A percentile compares a stretch with the other conserved stretches of the same genome.
Evolutionary conservation across 2,797 vertebrate genomes (phyloP).

Genomic region (Gadopsis marmoratus): DNA sequence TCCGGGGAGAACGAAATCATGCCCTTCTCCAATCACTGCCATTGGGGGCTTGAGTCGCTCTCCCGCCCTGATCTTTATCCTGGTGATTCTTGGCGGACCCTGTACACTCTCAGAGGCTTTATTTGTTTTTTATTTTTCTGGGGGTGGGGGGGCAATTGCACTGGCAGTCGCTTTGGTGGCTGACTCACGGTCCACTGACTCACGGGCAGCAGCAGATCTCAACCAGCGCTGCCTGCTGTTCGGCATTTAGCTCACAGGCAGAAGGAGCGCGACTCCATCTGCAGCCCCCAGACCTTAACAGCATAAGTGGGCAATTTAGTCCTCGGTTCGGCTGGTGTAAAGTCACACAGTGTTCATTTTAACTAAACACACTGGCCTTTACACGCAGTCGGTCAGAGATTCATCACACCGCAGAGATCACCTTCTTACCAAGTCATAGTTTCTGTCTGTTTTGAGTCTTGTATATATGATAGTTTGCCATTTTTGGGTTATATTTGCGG

Average conservation of each 20-base stretch:
- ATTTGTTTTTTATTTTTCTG: conserved; percentile 25
- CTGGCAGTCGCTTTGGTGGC: conserved; percentile 20
- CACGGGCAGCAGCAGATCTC: conserved; percentile 55
- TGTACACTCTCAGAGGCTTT: conserved; percentile 24
- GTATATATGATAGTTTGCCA: neutral
- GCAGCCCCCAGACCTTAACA: conserved; percentile 64
- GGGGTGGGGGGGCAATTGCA: conserved; percentile 20
- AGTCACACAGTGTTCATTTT: conserved; percentile 48
- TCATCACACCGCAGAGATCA: neutral
- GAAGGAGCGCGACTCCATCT: conserved; percentile 41
- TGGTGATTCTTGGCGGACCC: conserved; percentile 61
- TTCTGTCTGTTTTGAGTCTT: conserved; percentile 6
- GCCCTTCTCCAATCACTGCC: conserved; percentile 49
- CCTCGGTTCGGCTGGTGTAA: conserved; percentile 25
- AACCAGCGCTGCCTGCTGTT: conserved; percentile 22
- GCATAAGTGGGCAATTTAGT: conserved; percentile 61
- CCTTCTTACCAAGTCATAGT: neutral
- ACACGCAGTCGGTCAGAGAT: neutral
- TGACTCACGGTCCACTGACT: conserved; percentile 31
- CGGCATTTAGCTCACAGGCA: conserved; percentile 20
- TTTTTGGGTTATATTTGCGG: neutral
- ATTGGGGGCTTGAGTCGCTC: conserved; percentile 40
- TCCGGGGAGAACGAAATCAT: conserved; percentile 57
- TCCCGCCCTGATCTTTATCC: conserved; percentile 82
- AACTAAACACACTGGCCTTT: conserved; percentile 24